Percentiles rank a stretch among this genome's conserved stretches.
phyloP scores from a whole-genome alignment of 2,113 vertebrate genomes.

The Progne subis region DNA sequence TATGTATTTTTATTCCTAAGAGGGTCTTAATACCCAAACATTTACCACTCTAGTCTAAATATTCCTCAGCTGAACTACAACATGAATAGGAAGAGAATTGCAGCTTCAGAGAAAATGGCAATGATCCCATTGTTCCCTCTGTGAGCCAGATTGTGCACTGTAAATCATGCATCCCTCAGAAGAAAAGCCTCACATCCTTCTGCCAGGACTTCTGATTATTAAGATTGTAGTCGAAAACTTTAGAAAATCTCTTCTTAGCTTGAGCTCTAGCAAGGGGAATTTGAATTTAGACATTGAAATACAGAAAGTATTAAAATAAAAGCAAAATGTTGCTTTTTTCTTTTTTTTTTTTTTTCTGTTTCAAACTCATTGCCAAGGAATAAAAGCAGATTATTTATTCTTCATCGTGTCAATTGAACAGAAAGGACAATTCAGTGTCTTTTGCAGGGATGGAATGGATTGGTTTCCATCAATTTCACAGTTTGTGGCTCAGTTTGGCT shows the following conservation, averaged over 20 bases:
- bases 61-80: background rate
- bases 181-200: background rate
- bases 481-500: background rate
- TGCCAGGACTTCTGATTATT: background rate
- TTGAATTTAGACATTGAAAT: background rate
- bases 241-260: background rate
- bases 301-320: background rate
- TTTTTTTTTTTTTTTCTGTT: background rate
- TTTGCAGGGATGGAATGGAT: background rate
- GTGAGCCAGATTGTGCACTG: background rate
- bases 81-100: background rate
- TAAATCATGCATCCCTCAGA: background rate
- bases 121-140: background rate
- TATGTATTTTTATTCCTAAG: background rate
- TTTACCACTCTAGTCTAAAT: conserved; percentile 43
- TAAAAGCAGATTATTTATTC: background rate
- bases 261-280: background rate
- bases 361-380: background rate
- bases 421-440: background rate
- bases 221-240: background rate
- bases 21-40: conserved; percentile 20
- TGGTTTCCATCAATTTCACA: background rate
- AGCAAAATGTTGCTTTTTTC: background rate
- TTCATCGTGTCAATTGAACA: background rate
- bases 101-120: conserved; percentile 4